Conservation (phyloP, 2,888 invertebrate species). For the Drosophila meridiana region DNA sequence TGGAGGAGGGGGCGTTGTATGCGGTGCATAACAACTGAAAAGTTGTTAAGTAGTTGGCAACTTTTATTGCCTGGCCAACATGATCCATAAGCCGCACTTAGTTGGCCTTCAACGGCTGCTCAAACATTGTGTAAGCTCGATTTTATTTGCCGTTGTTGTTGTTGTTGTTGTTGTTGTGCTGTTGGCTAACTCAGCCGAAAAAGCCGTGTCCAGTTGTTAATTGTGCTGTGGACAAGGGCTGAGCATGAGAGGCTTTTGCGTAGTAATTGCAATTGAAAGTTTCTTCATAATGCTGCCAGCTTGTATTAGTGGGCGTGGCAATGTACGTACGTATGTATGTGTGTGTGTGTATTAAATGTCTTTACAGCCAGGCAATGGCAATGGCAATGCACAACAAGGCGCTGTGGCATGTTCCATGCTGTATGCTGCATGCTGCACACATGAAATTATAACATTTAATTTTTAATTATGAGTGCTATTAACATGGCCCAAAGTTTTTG, state of each 20-base stretch:
- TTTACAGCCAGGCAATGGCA: conserved; percentile 6
- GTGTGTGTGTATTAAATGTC: conserved; percentile 35
- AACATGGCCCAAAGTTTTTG: conserved; percentile 70
- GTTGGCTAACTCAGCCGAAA: conserved; percentile 6
- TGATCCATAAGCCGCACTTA: conserved; percentile 37
- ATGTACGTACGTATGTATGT: not conserved
- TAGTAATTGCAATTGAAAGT: conserved; percentile 68
- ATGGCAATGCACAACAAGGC: conserved; percentile 22
- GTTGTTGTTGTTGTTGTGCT: conserved; percentile 7
- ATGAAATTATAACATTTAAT: conserved; percentile 74
- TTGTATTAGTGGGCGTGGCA: not conserved
- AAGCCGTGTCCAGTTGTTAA: conserved; percentile 57
- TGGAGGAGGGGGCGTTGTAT: not conserved
- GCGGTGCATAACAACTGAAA: conserved; percentile 36
- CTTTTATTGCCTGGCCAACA: conserved; percentile 68
- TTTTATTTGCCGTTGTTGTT: not conserved
- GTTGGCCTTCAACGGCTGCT: conserved; percentile 54
- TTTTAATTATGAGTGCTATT: conserved; percentile 78
- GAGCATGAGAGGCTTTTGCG: conserved; percentile 42
- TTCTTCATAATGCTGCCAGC: conserved; percentile 45
- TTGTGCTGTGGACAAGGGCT: conserved; percentile 38
- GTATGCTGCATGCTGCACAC: conserved; percentile 54
- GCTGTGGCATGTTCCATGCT: conserved; percentile 22
- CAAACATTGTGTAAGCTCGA: conserved; percentile 35
- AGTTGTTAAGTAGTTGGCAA: conserved; percentile 58